Evolutionary conservation across 2,797 vertebrate species (phyloP), one percentile per base, ranked within the genome.

Genomic region (Eupleurogrammus muticus): DNA sequence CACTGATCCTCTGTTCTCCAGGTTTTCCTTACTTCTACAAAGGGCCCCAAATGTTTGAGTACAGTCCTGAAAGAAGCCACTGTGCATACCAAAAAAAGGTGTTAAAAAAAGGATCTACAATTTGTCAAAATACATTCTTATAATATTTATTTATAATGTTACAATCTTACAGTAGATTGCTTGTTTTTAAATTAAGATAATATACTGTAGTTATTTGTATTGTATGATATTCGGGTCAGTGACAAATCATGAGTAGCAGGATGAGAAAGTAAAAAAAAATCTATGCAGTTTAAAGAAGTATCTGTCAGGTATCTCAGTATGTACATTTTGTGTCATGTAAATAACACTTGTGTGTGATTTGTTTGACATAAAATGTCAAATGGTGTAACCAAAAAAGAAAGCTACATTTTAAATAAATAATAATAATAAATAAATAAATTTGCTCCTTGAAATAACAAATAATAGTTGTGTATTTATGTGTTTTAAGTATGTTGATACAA

Each of bases 1-100:
- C 19, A 13, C 3, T 34, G 14, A 17, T 2, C 3, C 4, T 62
- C 12, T 73, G 4, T 53, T 24, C 52, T 75, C 6, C 79, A 94
- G 93, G 86, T 59, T 91, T 65, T 9, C 73, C 81, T 1, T 92
- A 93, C 75, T 56, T 94, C 70, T 92, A 84, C 87, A 93, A 81
- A 13, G 92, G 92, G 38, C 24, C 85, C 28, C 12, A 70, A 48
- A 75, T 92, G 75, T 83, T 48, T 59, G 85, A 91, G 69, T 93
- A 89, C 70, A 23, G 1, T 21, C 28, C 4, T 14, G 68, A n/a
- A 44, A 16, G 23, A 9, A 24, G 36, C 51, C 8, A 17, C 32
- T 34, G 38, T 58, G 13, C 68, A 49, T 21, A 12, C 67, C 10
- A 35, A 52, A 64, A 49, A 75, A 70, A n/a, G 57, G 9, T 36